Evolutionary conservation across 2,797 vertebrate species (phyloP).

Genomic region (Macroramphosus scolopax): DNA sequence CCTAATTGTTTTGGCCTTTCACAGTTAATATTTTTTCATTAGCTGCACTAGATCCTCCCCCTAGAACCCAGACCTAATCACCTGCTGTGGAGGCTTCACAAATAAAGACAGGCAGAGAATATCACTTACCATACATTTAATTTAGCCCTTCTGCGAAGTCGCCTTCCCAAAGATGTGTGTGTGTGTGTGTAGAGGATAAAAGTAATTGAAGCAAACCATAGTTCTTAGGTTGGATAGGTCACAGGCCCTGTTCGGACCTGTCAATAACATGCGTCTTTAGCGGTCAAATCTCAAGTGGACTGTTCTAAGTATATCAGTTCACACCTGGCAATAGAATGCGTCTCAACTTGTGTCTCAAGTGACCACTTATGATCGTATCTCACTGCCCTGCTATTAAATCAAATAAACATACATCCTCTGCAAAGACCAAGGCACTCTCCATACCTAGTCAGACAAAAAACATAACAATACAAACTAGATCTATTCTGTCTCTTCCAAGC

Average conservation of each 20-base stretch:
- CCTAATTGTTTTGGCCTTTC: constrained; percentile 46
- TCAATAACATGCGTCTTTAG: not conserved
- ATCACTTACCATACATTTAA: constrained; percentile 60
- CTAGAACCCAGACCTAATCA: constrained; percentile 35
- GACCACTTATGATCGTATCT: not conserved
- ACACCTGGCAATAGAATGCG: not conserved
- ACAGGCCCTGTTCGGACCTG: not conserved
- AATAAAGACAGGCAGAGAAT: constrained; percentile 36
- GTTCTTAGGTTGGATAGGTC: constrained; percentile 33
- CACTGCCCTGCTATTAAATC: not conserved
- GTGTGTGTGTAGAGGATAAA: not conserved
- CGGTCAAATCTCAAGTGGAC: not conserved
- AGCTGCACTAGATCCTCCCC: constrained; percentile 6
- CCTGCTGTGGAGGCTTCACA: constrained; percentile 50
- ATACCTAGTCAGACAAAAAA: too few relatives aligned
- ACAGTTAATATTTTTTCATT: constrained; percentile 40
- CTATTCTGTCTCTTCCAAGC: too few relatives aligned
- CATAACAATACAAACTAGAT: too few relatives aligned
- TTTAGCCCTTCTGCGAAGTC: constrained; percentile 58
- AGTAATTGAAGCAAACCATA: constrained; percentile 12
- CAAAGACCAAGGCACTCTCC: not conserved
- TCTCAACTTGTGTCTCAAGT: not conserved
- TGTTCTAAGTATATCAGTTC: not conserved
- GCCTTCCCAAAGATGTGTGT: constrained; percentile 35
- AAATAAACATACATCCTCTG: not conserved